Percentiles rank a stretch among this genome's conserved stretches.
These are phyloP conservation scores for Clarias pachynema DNA, from an alignment of 2,797 vertebrate species.

Conservation along the genomic window DNA sequence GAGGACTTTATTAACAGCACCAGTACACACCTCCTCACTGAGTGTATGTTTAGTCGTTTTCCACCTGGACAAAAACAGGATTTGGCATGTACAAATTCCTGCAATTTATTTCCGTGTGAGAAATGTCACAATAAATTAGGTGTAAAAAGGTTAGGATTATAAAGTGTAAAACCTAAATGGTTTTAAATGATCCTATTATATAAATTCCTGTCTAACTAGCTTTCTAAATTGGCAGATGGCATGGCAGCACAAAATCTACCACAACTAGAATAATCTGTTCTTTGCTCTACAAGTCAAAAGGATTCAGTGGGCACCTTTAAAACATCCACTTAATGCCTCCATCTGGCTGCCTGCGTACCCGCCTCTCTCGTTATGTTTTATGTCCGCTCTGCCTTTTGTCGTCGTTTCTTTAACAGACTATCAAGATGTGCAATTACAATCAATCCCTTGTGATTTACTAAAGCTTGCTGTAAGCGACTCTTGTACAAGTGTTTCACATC, in stretches of 20 bases:
- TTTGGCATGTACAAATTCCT: background rate
- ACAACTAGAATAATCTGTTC: slow-evolving; percentile 24
- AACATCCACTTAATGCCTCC: slow-evolving; percentile 32
- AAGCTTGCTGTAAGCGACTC: slow-evolving; percentile 3
- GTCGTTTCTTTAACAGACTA: background rate
- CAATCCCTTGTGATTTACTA: slow-evolving; percentile 4
- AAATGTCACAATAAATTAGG: background rate
- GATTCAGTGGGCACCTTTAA: slow-evolving; percentile 27
- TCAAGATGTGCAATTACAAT: slow-evolving; percentile 15
- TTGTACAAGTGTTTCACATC: background rate
- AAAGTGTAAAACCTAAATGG: background rate
- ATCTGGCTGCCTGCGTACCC: slow-evolving; percentile 30
- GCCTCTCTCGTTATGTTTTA: background rate
- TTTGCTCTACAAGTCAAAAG: slow-evolving; percentile 9
- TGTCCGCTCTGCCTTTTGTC: background rate
- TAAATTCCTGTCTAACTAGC: slow-evolving; percentile 14
- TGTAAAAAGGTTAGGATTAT: background rate
- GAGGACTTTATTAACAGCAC: background rate
- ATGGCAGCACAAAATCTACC: slow-evolving; percentile 15
- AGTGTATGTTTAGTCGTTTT: background rate
- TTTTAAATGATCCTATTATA: background rate
- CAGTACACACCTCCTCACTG: background rate
- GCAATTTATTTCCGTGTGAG: background rate
- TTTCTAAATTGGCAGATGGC: slow-evolving; percentile 12
- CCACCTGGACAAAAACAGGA: background rate